Base-by-base conservation (phyloP, 1,140 invertebrate species). In the Lethrus apterus region DNA sequence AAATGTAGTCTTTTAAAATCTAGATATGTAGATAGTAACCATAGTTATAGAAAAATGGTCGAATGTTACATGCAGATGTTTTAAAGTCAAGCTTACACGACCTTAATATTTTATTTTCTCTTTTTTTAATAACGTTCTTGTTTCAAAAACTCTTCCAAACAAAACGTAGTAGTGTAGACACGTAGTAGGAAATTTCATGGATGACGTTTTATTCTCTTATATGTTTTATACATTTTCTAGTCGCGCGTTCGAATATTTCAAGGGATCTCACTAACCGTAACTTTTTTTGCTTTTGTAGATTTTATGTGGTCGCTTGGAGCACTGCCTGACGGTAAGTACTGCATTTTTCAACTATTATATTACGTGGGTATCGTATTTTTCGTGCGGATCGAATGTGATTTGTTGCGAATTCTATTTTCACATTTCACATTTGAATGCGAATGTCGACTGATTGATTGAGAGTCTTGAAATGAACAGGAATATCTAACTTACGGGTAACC, bases 301-400 rank as follows among this genome's bases (percentile, higher is more conserved):
- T 91, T 93, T 82, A 92, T 93, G 85, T 93, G 90, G 90, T 91
- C 89, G 73, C 81, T 93, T 81, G 89, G 89, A 82, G 88, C 88
- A 78, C 84, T 93, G 78, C 89, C 89, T 76, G 89, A 93, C 79
- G 89, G 90, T 93, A 79, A 86, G 86, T 85, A 62, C 19, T 20
- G 34, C 19, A 33, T 33, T 33, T 33, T 8, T 36, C 23, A n/a
- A n/a, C n/a, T n/a, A n/a, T n/a, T n/a, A n/a, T n/a, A n/a, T n/a
- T 26, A 26, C 23, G 23, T n/a, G 23, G n/a, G 5, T 26, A 7
- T 7, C 23, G n/a, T 26, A 26, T 26, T 26, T 26, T 26, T 26
- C 23, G n/a, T n/a, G n/a, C n/a, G n/a, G n/a, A n/a, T n/a, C n/a
- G n/a, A n/a, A n/a, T n/a, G n/a, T n/a, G n/a, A n/a, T n/a, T n/a